Base-by-base conservation (phyloP, 2,797 vertebrate species). In the Phalloptychus januarius region DNA sequence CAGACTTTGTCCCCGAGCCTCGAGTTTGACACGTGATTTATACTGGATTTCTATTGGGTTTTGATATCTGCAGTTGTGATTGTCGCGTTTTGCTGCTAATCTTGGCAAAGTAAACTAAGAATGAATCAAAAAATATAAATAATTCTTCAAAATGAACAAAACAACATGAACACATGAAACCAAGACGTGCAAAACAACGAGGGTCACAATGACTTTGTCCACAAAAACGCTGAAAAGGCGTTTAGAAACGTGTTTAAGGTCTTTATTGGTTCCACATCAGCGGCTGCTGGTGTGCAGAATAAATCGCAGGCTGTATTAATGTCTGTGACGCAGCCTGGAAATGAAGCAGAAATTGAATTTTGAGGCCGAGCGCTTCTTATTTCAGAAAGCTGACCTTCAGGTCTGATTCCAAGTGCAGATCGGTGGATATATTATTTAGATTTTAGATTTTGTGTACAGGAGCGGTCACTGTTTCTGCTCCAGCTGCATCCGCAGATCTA, bases 341-440 rank as follows among this genome's bases (percentile, higher is more conserved):
- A 91, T 84, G 84, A 87, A 83, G 83, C 84, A 85, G 86, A 88
- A 89, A 93, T 93, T 89, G 90, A 86, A 91, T 92, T 91, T 90
- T 87, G 73, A 84, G 78, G 86, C 77, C 38, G 72, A 77, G 54
- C 77, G 72, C 78, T 82, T 88, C 83, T 72, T 78, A 82, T 86
- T 87, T 82, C 86, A 69, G 78, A 58, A 73, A 45, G 69, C 77
- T 90, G 91, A 93, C 92, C 91, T 93, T 93, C 88, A 90, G 28
- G 83, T 88, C 83, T 79, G 78, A 76, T 48, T 44, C 65, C 87
- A 74, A 86, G 73, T 82, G 76, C 54, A 81, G 78, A 88, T 20
- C 88, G 82, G 74, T 90, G 87, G 88, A 89, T 90, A 86, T 79
- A 83, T 89, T 77, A 86, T 79, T 44, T 74, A 31, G 40, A 48